Evolutionary conservation across 1,140 invertebrate species (phyloP).

Genomic region (Pogonus chalceus): DNA sequence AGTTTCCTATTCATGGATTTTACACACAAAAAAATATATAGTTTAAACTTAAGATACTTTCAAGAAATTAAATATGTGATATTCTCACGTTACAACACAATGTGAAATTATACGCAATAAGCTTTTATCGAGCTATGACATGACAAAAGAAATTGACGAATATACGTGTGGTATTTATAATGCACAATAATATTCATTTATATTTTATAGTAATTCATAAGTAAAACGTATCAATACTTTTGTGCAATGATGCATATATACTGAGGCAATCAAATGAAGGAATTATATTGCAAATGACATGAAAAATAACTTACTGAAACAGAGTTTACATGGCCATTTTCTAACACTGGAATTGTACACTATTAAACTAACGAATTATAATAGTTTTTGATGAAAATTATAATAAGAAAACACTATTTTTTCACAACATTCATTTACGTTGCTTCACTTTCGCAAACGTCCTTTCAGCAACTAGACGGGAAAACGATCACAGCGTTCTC

Average conservation of each 20-base stretch:
- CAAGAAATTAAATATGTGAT: background rate
- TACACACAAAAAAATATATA: no score
- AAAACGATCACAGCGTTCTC: background rate
- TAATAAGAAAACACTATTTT: background rate
- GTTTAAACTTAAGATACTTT: no score
- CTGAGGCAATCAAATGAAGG: no score
- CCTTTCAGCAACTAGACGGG: background rate
- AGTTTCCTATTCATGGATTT: no score
- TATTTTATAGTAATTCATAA: no score
- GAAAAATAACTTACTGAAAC: background rate
- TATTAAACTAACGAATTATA: background rate
- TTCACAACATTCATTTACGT: conserved; percentile 1
- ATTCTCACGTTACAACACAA: conserved; percentile 6
- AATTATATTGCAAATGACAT: background rate
- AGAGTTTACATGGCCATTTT: background rate
- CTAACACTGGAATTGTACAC: background rate
- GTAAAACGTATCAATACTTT: no score
- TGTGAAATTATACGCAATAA: conserved; percentile 2
- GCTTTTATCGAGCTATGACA: conserved; percentile 1
- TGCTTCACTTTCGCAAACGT: background rate
- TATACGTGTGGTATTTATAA: no score
- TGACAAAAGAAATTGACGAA: conserved; percentile 1
- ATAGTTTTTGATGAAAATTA: conserved; percentile 1
- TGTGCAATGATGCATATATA: no score
- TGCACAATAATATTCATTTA: background rate